Percentiles rank a stretch among this genome's conserved stretches.
phyloP scores from a whole-genome alignment of 2,888 invertebrate genomes.

The Clunio marinus region DNA sequence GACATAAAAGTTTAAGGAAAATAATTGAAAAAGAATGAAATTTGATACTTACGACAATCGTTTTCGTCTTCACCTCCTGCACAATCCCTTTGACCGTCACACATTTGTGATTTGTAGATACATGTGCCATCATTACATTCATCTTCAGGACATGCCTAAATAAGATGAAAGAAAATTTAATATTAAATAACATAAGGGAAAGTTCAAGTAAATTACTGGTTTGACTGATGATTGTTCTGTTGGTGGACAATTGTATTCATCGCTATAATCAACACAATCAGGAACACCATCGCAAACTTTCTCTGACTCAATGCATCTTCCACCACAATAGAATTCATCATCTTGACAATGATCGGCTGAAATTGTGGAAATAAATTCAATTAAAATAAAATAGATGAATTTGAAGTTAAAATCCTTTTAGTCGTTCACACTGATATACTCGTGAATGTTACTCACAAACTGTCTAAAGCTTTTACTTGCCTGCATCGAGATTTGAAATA shows the following conservation, averaged over 20 bases:
- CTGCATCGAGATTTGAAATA: constrained; percentile 56
- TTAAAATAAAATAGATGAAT: too few relatives aligned
- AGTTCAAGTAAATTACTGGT: constrained; percentile 27
- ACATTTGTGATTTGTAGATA: constrained; percentile 52
- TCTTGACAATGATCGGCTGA: constrained; percentile 36
- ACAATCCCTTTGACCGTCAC: constrained; percentile 58
- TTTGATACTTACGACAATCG: constrained; percentile 52
- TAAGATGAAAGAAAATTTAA: neutral
- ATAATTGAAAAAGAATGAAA: neutral
- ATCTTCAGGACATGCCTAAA: constrained; percentile 37
- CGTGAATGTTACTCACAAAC: too few relatives aligned
- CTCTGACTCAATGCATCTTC: constrained; percentile 57
- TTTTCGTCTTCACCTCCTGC: constrained; percentile 58
- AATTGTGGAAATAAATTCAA: too few relatives aligned
- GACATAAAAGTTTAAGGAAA: constrained; percentile 17
- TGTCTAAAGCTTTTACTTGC: neutral
- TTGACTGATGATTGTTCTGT: constrained; percentile 33
- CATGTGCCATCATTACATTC: constrained; percentile 56
- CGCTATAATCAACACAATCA: constrained; percentile 61
- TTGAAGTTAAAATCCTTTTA: too few relatives aligned
- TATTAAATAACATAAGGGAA: too few relatives aligned
- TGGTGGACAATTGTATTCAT: constrained; percentile 53
- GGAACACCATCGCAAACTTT: constrained; percentile 59
- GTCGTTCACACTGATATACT: too few relatives aligned
- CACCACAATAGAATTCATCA: constrained; percentile 57